Percentiles rank a stretch among this genome's conserved stretches.
phyloP scores from a whole-genome alignment of 1,140 invertebrate genomes.

The Achroia grisella region DNA sequence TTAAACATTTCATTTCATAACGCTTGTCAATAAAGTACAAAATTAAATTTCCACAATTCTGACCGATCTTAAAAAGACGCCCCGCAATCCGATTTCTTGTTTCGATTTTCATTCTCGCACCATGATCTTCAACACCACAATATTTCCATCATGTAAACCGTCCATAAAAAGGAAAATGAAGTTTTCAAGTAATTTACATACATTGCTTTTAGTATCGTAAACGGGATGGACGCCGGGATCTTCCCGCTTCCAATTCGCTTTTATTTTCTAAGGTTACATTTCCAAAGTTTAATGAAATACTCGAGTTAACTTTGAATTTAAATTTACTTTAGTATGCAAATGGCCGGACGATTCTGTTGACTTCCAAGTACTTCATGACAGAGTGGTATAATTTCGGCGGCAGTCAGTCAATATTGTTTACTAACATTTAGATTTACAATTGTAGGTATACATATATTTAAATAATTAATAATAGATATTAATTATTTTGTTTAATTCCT shows the following conservation, averaged over 20 bases:
- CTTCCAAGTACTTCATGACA: conserved; percentile 1
- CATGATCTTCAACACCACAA: neutral
- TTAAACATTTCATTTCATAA: too few relatives aligned
- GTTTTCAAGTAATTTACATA: conserved; percentile 15
- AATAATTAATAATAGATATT: too few relatives aligned
- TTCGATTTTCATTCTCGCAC: too few relatives aligned
- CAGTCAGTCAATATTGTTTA: too few relatives aligned
- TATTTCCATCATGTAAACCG: neutral
- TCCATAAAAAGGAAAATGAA: conserved; percentile 2
- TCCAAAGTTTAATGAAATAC: conserved; percentile 15
- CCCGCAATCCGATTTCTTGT: too few relatives aligned
- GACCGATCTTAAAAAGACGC: too few relatives aligned
- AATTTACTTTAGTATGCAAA: conserved; percentile 15
- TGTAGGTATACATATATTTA: too few relatives aligned
- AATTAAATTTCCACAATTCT: neutral
- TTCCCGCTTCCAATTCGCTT: conserved; percentile 6
- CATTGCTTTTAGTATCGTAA: conserved; percentile 13
- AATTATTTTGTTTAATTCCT: too few relatives aligned
- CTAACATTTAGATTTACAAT: neutral
- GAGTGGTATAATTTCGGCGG: too few relatives aligned
- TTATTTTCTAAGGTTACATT: conserved; percentile 13
- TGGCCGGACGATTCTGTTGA: conserved; percentile 9
- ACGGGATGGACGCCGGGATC: conserved; percentile 5
- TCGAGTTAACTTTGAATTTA: conserved; percentile 21
- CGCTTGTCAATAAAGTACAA: too few relatives aligned